phyloP scores from a whole-genome alignment of 2,113 vertebrate genomes.

The Ceuthmochares aereus region DNA sequence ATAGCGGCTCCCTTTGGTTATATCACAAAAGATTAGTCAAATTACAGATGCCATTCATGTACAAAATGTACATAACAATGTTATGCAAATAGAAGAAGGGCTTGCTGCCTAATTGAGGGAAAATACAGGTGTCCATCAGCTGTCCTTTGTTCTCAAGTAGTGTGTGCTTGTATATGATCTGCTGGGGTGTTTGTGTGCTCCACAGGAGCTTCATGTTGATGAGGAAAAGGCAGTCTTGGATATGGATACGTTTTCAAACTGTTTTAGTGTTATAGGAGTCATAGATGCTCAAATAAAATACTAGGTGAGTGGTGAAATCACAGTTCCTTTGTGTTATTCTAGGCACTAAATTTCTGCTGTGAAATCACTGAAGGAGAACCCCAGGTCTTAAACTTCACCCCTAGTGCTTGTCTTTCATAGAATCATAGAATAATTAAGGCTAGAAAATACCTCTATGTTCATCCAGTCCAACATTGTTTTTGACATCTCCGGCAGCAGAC shows the following conservation, averaged over 20 bases:
- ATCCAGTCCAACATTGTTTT: too few relatives aligned
- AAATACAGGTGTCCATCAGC: not conserved
- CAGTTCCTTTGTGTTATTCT: not conserved
- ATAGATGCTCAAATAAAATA: not conserved
- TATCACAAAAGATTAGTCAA: not conserved
- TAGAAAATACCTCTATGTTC: too few relatives aligned
- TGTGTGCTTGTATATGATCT: not conserved
- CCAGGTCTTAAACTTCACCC: not conserved
- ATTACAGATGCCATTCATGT: not conserved
- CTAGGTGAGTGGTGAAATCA: not conserved
- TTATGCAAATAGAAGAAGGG: not conserved
- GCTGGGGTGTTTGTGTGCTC: accelerated
- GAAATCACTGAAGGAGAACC: not conserved
- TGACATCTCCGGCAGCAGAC: too few relatives aligned
- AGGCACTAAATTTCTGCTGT: not conserved
- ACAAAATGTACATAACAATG: not conserved
- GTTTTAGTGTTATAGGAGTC: not conserved
- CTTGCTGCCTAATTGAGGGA: not conserved
- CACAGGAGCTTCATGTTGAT: not conserved
- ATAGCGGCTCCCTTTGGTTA: not conserved
- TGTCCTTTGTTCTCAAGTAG: not conserved
- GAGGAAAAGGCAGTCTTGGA: not conserved
- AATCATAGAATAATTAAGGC: too few relatives aligned
- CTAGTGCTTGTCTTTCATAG: not conserved
- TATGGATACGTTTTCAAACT: not conserved